phyloP scores from a whole-genome alignment of 2,888 invertebrate genomes.

The Caenorhabditis japonica region DNA sequence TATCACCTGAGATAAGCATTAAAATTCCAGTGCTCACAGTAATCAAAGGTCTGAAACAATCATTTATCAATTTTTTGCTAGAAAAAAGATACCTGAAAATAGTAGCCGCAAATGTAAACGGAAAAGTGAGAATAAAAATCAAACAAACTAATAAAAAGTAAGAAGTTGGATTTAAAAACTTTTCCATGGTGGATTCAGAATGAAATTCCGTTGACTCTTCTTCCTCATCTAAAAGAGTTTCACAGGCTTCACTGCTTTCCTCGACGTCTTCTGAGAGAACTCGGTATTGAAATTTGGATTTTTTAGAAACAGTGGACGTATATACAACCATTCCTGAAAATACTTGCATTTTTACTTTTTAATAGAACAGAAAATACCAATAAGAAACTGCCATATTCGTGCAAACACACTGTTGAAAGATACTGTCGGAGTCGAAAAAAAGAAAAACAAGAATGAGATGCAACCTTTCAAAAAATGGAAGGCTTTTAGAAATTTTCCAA shows the following conservation, averaged over 20 bases:
- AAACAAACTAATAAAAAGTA: not conserved
- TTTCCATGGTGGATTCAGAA: not conserved
- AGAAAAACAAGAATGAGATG: slow-evolving; percentile 15
- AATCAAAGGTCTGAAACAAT: slow-evolving; percentile 21
- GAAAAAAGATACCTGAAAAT: slow-evolving; percentile 8
- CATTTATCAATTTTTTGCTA: not conserved
- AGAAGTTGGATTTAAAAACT: not conserved
- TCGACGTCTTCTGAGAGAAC: not conserved
- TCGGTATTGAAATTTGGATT: slow-evolving; percentile 8
- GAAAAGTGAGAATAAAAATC: not conserved
- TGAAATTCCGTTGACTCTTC: slow-evolving; percentile 5
- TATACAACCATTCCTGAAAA: slow-evolving; percentile 18
- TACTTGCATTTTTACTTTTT: too few species aligned
- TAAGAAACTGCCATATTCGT: slow-evolving; percentile 46
- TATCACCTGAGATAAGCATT: slow-evolving; percentile 12
- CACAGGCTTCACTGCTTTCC: not conserved
- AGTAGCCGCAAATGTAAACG: not conserved
- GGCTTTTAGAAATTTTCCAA: too few species aligned
- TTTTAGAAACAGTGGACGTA: not conserved
- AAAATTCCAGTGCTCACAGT: slow-evolving; percentile 23
- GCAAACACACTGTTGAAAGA: slow-evolving; percentile 38
- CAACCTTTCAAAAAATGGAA: too few species aligned
- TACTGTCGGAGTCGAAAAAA: not conserved
- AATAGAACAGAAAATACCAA: slow-evolving; percentile 5
- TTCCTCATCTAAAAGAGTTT: slow-evolving; percentile 3